Evolutionary conservation across 2,113 vertebrate genomes (phyloP).

Genomic region (Harpagus bidentatus): DNA sequence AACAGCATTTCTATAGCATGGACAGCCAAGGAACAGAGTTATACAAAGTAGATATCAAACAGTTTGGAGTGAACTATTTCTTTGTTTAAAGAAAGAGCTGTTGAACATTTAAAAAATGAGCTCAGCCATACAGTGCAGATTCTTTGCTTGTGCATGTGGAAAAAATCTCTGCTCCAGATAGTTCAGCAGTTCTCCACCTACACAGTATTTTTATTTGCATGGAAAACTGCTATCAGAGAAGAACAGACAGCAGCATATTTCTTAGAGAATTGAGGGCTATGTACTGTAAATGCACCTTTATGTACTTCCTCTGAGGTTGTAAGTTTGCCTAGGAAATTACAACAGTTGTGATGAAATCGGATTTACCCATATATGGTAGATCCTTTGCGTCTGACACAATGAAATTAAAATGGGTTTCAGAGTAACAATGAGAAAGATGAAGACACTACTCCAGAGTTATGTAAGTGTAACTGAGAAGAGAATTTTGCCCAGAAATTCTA

Average conservation of each 20-base stretch:
- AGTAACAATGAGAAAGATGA: not conserved
- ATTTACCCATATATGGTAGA: not conserved
- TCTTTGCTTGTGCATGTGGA: not conserved
- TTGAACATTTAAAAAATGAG: not conserved
- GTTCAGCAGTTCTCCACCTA: not conserved
- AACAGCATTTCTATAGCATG: not conserved
- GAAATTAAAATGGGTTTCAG: not conserved
- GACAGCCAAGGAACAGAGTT: not conserved
- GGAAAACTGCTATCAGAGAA: not conserved
- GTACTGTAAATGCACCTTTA: not conserved
- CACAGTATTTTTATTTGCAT: not conserved
- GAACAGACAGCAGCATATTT: not conserved
- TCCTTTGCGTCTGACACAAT: not conserved
- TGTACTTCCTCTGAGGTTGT: slow-evolving; percentile 19
- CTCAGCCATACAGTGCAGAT: not conserved
- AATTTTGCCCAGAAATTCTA: not conserved
- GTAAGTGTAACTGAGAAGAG: not conserved
- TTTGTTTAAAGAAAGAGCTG: not conserved
- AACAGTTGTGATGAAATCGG: slow-evolving; percentile 10
- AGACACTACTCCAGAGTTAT: not conserved
- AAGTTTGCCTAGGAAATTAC: slow-evolving; percentile 1
- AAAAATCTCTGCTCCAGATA: not conserved
- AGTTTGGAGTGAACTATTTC: not conserved
- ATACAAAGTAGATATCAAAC: not conserved
- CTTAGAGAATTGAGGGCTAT: not conserved